phyloP scores from a whole-genome alignment of 1,140 invertebrate species.

The Mizuhopecten yessoensis region DNA sequence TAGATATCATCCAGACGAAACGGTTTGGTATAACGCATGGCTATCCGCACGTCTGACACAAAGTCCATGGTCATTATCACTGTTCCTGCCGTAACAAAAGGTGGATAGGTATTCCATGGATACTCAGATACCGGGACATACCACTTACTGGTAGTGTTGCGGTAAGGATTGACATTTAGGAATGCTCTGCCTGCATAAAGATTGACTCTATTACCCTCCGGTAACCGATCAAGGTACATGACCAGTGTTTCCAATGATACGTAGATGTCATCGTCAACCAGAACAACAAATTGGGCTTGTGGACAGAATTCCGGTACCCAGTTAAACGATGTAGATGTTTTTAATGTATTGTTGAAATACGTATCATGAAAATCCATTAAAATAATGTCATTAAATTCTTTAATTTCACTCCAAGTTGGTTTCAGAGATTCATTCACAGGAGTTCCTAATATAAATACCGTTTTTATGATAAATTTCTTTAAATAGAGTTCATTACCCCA shows the following conservation, averaged over 20 bases:
- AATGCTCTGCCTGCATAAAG: background rate
- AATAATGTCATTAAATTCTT: constrained; percentile 29
- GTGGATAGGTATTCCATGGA: constrained; percentile 36
- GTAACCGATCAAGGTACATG: constrained; percentile 1
- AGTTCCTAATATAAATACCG: background rate
- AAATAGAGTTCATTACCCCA: background rate
- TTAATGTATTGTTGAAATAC: too few species aligned
- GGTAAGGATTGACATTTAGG: background rate
- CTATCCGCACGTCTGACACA: background rate
- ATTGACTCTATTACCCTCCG: background rate
- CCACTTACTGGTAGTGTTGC: constrained; percentile 47
- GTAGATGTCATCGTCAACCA: too few species aligned
- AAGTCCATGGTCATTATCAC: constrained; percentile 43
- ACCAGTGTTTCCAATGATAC: background rate
- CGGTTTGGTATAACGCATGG: constrained; percentile 37
- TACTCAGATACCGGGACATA: constrained; percentile 47
- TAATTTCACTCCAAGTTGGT: constrained; percentile 41
- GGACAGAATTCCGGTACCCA: too few species aligned
- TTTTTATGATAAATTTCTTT: too few species aligned
- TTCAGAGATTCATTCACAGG: background rate
- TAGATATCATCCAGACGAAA: constrained; percentile 51
- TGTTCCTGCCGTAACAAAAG: constrained; percentile 39
- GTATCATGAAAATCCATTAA: too few species aligned
- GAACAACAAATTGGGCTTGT: too few species aligned
- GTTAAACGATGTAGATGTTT: too few species aligned